Evolutionary conservation across 2,797 vertebrate species (phyloP), one percentile per base, ranked within the genome.

Genomic region (Hephaestus fuliginosus): DNA sequence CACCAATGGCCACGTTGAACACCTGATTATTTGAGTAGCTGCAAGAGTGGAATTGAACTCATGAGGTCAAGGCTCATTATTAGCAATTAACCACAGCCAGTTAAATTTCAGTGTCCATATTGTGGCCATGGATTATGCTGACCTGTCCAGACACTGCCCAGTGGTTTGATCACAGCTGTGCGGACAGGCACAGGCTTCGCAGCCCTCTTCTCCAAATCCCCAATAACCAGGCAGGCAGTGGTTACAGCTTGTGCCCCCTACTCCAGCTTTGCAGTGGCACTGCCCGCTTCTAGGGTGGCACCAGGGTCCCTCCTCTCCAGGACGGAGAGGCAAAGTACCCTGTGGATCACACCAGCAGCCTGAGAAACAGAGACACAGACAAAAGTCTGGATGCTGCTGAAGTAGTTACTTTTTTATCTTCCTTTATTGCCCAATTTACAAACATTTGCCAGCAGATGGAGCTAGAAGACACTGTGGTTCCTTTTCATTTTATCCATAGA

Each of bases 241-340:
- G 63, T 92, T 94, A 39, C 97, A 98, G 82, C 70, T 91, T 48
- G 91, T 94, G 4, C 97, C 96, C 0, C 94, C 95, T 15, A 96
- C 96, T 2, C 97, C 97, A 0, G 95, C 81, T 76, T 95, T 97
- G 90, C 97, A 98, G 90, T 88, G 96, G 84, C 97, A 98, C 94
- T 97, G 96, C 61, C 97, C 97, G 0, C 93, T 97, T 83, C 95
- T 95, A 13, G 96, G 96, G 75, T 98, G 95, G 91, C 97, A 98
- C 88, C 95, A 95, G 18, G 80, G 73, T 39, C 57, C 88, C 7
- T 86, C 88, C 11, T 92, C 93, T 81, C 90, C 90, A 60, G 89
- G 68, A 80, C 73, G 89, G 74, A 87, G 81, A 86, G 91, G 4
- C 77, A 96, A 64, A 4, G 96, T 95, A 17, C 97, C 97, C 75